phyloP scores from a whole-genome alignment of 2,113 vertebrate species.

The Mola mola region DNA sequence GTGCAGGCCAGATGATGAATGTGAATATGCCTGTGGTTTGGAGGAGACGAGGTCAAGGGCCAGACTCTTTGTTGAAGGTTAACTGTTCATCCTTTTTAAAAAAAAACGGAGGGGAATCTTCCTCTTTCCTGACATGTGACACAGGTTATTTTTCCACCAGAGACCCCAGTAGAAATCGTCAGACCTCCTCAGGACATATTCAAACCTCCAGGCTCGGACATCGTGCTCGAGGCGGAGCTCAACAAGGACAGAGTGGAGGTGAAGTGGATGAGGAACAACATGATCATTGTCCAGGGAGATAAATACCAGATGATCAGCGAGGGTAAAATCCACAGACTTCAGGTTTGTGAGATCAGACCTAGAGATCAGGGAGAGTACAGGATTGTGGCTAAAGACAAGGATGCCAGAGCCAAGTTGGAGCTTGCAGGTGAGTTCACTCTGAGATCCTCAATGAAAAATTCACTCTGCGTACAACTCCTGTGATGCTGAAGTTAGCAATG shows the following conservation, averaged over 20 bases:
- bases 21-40: constrained; percentile 96
- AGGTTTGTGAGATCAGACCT: constrained; percentile 94
- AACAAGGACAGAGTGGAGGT: constrained; percentile 98
- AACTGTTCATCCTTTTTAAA: constrained; percentile 2
- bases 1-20: constrained; percentile 95
- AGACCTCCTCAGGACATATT: constrained; percentile 91
- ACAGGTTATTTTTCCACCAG: constrained; percentile 69
- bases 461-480: no score
- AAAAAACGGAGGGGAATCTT: no score
- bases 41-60: constrained; percentile 94
- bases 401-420: constrained; percentile 95
- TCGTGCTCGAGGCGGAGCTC: constrained; percentile 92
- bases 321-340: constrained; percentile 92
- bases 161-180: constrained; percentile 96
- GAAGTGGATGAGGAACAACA: constrained; percentile 97
- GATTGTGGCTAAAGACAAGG: constrained; percentile 97
- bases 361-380: constrained; percentile 97
- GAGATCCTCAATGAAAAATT: neutral
- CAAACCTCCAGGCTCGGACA: constrained; percentile 90
- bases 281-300: constrained; percentile 96
- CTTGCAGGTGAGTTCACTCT: constrained; percentile 87
- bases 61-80: constrained; percentile 97
- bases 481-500: no score
- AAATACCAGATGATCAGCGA: constrained; percentile 99
- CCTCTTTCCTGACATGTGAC: neutral